Percentiles rank a stretch among this genome's conserved stretches.
These are phyloP conservation scores for Acinonyx jubatus DNA, from an alignment of 2,113 vertebrate species.

Conservation along the genomic window DNA sequence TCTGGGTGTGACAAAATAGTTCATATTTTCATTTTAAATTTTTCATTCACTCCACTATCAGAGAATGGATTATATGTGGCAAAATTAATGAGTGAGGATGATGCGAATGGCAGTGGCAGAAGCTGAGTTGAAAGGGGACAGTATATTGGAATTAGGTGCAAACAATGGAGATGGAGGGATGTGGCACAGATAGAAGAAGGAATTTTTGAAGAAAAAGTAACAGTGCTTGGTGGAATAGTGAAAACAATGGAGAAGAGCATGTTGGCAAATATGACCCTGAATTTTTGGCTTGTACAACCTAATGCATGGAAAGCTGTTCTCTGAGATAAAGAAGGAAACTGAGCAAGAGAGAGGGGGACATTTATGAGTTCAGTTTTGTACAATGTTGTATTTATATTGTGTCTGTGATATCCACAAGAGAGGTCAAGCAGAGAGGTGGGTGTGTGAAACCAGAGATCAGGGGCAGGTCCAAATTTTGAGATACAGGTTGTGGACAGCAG, in stretches of 20 bases:
- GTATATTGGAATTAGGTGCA: not conserved
- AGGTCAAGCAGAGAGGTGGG: not conserved
- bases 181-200: not conserved
- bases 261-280: not conserved
- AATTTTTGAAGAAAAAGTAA: not conserved
- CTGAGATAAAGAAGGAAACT: not conserved
- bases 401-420: not conserved
- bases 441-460: not conserved
- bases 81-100: not conserved
- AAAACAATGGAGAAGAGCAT: not conserved
- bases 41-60: not conserved
- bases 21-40: not conserved
- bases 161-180: not conserved
- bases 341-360: not conserved
- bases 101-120: not conserved
- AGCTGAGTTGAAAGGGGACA: not conserved
- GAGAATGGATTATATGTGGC: not conserved
- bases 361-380: not conserved
- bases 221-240: not conserved
- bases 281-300: not conserved
- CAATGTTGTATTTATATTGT: not conserved
- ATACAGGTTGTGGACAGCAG: not conserved
- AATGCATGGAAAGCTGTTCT: not conserved
- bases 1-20: not conserved
- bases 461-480: not conserved